phyloP scores from a whole-genome alignment of 2,888 invertebrate species.

The Nomada ruficornis region DNA sequence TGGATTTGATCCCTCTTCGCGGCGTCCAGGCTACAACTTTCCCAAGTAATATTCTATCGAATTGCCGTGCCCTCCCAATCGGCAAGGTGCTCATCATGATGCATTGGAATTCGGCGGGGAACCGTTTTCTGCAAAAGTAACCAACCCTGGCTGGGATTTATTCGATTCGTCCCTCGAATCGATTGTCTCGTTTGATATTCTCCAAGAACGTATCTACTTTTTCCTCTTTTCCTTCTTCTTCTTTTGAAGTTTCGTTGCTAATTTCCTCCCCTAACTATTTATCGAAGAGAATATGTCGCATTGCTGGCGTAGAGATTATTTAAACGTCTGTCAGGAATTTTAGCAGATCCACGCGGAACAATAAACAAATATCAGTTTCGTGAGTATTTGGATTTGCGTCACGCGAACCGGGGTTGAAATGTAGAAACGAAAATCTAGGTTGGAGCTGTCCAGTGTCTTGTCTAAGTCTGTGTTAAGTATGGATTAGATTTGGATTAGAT shows the following conservation, averaged over 20 bases:
- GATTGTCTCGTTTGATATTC: slow-evolving; percentile 57
- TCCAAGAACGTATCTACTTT: neutral
- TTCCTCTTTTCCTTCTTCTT: neutral
- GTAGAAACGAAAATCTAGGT: neutral
- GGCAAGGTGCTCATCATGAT: slow-evolving; percentile 55
- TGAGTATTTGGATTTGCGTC: neutral
- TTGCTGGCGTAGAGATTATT: neutral
- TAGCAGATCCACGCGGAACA: too few species aligned
- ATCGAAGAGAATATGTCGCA: neutral
- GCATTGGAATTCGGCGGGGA: slow-evolving; percentile 57
- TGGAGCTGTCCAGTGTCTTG: neutral
- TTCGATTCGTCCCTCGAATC: slow-evolving; percentile 42
- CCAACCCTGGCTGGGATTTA: slow-evolving; percentile 43
- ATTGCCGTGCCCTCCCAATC: slow-evolving; percentile 46
- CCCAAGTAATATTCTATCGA: slow-evolving; percentile 58
- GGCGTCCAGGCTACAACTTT: slow-evolving; percentile 36
- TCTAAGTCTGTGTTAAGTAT: neutral
- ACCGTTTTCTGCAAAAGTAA: slow-evolving; percentile 32
- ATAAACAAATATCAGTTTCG: neutral
- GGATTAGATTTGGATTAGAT: slow-evolving; percentile 39
- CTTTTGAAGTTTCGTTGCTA: neutral
- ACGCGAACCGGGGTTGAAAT: neutral
- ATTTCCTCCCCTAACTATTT: neutral
- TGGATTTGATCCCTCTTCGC: slow-evolving; percentile 44
- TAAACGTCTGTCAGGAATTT: too few species aligned